Evolutionary conservation across 2,797 vertebrate genomes (phyloP).

Genomic region (Ptychobarbus kaznakovi): DNA sequence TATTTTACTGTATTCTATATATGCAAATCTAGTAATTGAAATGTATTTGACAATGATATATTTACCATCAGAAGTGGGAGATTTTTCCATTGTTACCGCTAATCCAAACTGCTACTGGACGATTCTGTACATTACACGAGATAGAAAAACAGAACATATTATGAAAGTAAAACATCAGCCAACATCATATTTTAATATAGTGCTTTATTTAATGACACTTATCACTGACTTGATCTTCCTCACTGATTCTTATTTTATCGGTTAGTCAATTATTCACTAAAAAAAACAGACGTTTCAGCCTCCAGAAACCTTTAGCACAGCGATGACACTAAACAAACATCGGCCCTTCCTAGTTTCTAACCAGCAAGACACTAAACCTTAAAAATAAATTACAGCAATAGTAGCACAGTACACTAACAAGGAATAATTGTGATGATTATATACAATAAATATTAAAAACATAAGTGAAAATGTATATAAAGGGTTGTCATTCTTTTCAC

Average conservation of each 20-base stretch:
- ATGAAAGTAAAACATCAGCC: neutral
- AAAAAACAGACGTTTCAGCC: neutral
- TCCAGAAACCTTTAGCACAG: neutral
- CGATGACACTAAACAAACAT: neutral
- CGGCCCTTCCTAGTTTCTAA: neutral
- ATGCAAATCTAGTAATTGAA: neutral
- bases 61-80: conserved; percentile 3
- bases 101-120: neutral
- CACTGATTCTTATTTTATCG: neutral
- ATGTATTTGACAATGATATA: neutral
- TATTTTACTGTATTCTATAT: neutral
- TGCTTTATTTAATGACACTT: neutral
- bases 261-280: neutral
- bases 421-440: neutral
- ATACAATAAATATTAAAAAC: neutral
- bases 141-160: neutral
- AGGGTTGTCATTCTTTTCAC: neutral
- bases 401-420: neutral
- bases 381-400: neutral
- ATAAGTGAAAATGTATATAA: neutral
- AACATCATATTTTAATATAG: neutral
- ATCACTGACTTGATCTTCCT: neutral
- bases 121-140: neutral
- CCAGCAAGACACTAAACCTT: neutral
- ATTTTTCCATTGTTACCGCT: neutral